Evolutionary conservation across 1,140 invertebrate species (phyloP).

Genomic region (Eciton burchellii): DNA sequence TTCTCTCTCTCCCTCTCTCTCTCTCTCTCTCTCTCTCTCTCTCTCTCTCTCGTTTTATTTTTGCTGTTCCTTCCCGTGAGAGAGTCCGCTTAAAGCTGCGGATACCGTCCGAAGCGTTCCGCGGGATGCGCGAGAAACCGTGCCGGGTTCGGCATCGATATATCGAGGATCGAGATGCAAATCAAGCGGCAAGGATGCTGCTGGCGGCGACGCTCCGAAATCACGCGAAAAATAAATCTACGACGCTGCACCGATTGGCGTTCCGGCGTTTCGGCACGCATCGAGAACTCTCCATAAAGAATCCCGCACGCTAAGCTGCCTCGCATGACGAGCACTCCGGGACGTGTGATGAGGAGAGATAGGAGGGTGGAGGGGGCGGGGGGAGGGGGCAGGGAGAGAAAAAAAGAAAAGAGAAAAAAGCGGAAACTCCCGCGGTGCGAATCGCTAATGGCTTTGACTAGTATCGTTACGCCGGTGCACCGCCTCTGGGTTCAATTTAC

Average conservation of each 20-base stretch:
- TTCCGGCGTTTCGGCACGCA: neutral
- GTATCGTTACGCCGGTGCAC: constrained; percentile 49
- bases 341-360: constrained; percentile 13
- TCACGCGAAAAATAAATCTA: neutral
- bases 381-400: too few relatives aligned
- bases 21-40: too few relatives aligned
- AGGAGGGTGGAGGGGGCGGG: too few relatives aligned
- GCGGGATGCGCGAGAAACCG: neutral
- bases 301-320: constrained; percentile 14
- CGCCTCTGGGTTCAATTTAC: constrained; percentile 68
- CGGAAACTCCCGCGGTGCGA: constrained; percentile 7
- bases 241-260: neutral
- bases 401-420: too few relatives aligned
- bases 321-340: constrained; percentile 20
- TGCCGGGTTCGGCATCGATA: constrained; percentile 4
- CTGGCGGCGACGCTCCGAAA: neutral
- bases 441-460: constrained; percentile 58
- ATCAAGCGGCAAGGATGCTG: neutral
- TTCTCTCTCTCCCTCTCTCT: too few relatives aligned
- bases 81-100: constrained; percentile 11
- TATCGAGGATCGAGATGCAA: neutral
- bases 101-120: neutral
- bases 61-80: neutral
- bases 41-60: constrained; percentile 23
- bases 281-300: neutral